A percentile compares a stretch with the other conserved stretches of the same genome.
These are phyloP conservation scores for Catamblyrhynchus diadema DNA, from an alignment of 2,797 vertebrate species.

Conservation along the genomic window DNA sequence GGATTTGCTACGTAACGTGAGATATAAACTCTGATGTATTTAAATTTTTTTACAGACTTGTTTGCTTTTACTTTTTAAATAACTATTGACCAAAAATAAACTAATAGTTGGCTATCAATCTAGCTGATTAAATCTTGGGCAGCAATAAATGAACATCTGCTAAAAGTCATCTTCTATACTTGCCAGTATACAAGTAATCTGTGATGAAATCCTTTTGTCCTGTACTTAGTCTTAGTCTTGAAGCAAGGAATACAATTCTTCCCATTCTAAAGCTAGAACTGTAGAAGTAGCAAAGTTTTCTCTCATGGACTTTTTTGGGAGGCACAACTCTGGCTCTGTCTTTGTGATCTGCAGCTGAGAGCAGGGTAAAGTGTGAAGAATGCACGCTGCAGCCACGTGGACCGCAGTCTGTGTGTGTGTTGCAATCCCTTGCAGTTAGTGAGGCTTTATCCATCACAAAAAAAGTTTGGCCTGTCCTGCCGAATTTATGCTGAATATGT, in stretches of 20 bases:
- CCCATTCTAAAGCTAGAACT: not conserved
- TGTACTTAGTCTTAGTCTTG: not conserved
- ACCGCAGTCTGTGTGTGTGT: not conserved
- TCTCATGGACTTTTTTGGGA: not conserved
- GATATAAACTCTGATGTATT: constrained; percentile 33
- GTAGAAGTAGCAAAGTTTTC: not conserved
- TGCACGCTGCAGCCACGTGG: fast-evolving
- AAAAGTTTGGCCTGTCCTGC: not conserved
- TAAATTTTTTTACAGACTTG: not conserved
- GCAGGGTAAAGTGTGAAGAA: not conserved
- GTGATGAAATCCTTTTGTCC: not conserved
- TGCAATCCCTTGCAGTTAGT: not conserved
- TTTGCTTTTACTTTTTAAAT: not conserved
- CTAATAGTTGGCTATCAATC: not conserved
- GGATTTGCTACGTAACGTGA: constrained; percentile 30
- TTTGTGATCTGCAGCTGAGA: not conserved
- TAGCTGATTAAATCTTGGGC: not conserved
- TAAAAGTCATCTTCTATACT: not conserved
- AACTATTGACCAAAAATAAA: not conserved
- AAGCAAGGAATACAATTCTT: not conserved
- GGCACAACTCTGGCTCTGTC: not conserved
- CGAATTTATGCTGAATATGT: not conserved
- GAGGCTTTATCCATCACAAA: not conserved
- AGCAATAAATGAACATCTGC: not conserved
- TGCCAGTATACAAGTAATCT: not conserved